Conservation (phyloP, 1,140 invertebrate genomes). For the Drosophila melanogaster region DNA sequence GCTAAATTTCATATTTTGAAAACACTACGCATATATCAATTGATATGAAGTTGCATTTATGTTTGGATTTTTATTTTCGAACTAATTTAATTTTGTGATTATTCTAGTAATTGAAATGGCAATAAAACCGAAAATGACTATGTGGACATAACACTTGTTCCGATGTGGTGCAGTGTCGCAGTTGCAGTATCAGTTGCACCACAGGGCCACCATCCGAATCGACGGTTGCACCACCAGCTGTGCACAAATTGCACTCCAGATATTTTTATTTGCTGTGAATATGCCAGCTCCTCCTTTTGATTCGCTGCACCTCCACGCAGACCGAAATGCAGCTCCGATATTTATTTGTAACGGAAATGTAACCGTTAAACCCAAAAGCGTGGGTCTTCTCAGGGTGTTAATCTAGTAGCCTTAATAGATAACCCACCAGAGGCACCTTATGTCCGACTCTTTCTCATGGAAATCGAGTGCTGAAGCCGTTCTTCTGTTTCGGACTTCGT, state of each 20-base stretch:
- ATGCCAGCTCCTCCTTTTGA: conserved; percentile 44
- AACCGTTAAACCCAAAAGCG: conserved; percentile 36
- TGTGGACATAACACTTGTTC: not conserved
- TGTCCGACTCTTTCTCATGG: conserved; percentile 60
- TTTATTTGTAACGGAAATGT: conserved; percentile 46
- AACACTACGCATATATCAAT: too few species aligned
- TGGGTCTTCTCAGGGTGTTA: conserved; percentile 54
- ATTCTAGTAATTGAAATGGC: not conserved
- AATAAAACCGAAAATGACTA: not conserved
- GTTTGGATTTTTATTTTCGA: too few species aligned
- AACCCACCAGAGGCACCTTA: conserved; percentile 70
- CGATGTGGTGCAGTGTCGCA: conserved; percentile 27
- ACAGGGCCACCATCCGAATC: conserved; percentile 57
- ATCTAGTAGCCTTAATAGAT: conserved; percentile 83
- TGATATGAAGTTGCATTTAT: too few species aligned
- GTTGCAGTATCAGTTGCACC: conserved; percentile 51
- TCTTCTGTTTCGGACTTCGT: conserved; percentile 1
- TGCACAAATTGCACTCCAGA: conserved; percentile 80
- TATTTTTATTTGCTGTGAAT: conserved; percentile 83
- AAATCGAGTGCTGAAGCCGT: conserved; percentile 32
- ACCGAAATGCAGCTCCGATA: conserved; percentile 13
- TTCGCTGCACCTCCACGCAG: conserved; percentile 6
- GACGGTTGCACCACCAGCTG: conserved; percentile 81
- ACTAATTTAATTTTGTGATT: too few species aligned
- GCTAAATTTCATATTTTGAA: too few species aligned